A percentile compares a stretch with the other conserved stretches of the same genome.
phyloP scores from a whole-genome alignment of 2,113 vertebrate genomes.

The Rhombomys opimus region DNA sequence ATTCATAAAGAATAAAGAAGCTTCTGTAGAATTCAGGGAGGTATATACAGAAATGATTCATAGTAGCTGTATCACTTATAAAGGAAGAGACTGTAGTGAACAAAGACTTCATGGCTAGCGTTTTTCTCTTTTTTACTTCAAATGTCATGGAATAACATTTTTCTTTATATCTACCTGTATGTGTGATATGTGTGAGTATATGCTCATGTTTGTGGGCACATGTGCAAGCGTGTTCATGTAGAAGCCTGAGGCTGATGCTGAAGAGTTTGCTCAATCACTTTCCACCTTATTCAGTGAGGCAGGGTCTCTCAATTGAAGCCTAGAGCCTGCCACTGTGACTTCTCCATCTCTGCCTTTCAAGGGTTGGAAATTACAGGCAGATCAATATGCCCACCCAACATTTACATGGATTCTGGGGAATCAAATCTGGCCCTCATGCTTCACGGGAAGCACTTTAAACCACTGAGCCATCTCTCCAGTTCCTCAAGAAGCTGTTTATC shows the following conservation, averaged over 20 bases:
- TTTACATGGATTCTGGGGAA: neutral
- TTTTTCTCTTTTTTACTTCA: neutral
- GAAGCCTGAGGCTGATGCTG: neutral
- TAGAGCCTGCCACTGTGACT: neutral
- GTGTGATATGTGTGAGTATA: neutral
- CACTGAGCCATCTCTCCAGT: neutral
- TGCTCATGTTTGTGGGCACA: neutral
- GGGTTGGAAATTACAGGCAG: neutral
- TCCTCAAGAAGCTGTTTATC: neutral
- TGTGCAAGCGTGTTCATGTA: neutral
- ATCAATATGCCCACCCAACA: neutral
- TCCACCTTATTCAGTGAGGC: neutral
- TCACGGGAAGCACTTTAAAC: neutral
- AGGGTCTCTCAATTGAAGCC: neutral
- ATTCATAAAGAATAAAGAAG: constrained; percentile 20
- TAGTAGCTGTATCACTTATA: neutral
- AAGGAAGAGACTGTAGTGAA: constrained; percentile 24
- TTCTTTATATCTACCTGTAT: neutral
- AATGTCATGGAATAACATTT: neutral
- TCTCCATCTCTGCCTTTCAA: neutral
- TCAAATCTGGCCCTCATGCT: neutral
- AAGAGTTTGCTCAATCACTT: neutral
- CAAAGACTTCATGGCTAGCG: neutral
- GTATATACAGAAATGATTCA: neutral
- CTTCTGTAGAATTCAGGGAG: neutral